Conservation (phyloP, 2,113 vertebrate genomes). For the Tautogolabrus adspersus region DNA sequence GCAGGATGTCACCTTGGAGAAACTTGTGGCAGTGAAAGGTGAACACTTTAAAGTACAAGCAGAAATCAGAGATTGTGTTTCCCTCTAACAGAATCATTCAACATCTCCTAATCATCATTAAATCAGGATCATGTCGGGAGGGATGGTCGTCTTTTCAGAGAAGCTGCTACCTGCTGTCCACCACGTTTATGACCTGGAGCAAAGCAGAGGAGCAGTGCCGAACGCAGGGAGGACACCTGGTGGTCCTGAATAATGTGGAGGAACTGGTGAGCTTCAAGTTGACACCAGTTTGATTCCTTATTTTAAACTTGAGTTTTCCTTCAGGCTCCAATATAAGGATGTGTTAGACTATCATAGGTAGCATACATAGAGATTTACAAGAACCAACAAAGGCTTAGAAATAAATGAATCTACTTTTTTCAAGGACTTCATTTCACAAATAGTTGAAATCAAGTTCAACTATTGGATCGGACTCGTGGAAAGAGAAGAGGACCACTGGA, state of each 20-base stretch:
- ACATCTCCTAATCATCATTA: not conserved
- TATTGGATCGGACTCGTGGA: slow-evolving; percentile 74
- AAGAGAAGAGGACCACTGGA: slow-evolving; percentile 69
- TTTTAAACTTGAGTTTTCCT: not conserved
- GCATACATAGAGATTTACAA: too few species aligned
- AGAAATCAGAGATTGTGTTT: not conserved
- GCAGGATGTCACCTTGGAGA: not conserved
- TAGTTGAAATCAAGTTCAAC: not conserved
- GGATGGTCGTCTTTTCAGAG: slow-evolving; percentile 58
- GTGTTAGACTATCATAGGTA: not conserved
- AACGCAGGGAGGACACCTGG: slow-evolving; percentile 44
- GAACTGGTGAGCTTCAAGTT: slow-evolving; percentile 60
- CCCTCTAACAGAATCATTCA: not conserved
- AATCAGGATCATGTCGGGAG: slow-evolving; percentile 52
- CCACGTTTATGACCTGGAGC: slow-evolving; percentile 14
- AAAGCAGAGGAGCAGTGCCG: slow-evolving; percentile 49
- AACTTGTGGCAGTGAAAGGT: slow-evolving; percentile 48
- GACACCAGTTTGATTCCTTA: not conserved
- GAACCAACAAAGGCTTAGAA: not conserved
- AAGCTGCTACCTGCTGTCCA: slow-evolving; percentile 66
- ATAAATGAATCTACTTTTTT: not conserved
- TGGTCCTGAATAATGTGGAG: slow-evolving; percentile 59
- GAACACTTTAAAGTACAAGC: slow-evolving; percentile 6
- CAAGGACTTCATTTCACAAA: slow-evolving; percentile 67
- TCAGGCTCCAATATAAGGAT: too few species aligned